Base-by-base conservation (phyloP, 2,888 invertebrate genomes). In the Anarsia innoxiella region DNA sequence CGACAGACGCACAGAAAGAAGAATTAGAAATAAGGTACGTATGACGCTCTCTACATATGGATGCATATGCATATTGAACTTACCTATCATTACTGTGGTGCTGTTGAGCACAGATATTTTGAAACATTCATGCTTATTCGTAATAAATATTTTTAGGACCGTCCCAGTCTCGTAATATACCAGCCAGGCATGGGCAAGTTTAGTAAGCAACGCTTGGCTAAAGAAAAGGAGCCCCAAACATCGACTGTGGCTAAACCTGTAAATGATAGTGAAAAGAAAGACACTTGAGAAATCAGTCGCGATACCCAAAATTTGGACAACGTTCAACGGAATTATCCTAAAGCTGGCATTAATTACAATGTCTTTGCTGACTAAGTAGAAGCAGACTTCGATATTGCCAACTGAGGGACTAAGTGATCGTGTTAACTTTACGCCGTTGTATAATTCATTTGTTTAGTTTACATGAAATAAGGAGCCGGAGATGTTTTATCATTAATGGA, bases 161-260 rank as follows among this genome's bases (percentile, higher is more conserved):
- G 96, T 27, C 96, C 96, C 13, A 92, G 95, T 28, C 90, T 95
- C 65, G 93, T 93, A 42, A 93, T 96, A 50, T 96, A 96, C 72
- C 91, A 95, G 51, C 96, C 96, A 0, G 94, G 94, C 12, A 95
- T 93, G 92, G 89, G 92, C n/a, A 89, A 88, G 56, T 90, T 92
- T 63, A 89, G 91, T 54, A 91, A 90, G 64, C 90, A 91, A 51
- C 86, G 86, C 32, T 61, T 87, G 31, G 85, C 85, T 10, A 87
- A 87, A 50, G 84, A 82, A 31, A 86, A 86, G 44, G 84, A 79
- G 27, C 42, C 55, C 14, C 59, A 58, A 35, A 52, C 68, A 10
- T 25, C 46, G 19, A 19, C 12, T n/a, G 47, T 58, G 15, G 55
- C 61, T 25, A 79, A 75, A 62, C 49, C 68, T 36, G 62, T 80